Conservation (phyloP, 2,888 invertebrate species). For the Nezara viridula region DNA sequence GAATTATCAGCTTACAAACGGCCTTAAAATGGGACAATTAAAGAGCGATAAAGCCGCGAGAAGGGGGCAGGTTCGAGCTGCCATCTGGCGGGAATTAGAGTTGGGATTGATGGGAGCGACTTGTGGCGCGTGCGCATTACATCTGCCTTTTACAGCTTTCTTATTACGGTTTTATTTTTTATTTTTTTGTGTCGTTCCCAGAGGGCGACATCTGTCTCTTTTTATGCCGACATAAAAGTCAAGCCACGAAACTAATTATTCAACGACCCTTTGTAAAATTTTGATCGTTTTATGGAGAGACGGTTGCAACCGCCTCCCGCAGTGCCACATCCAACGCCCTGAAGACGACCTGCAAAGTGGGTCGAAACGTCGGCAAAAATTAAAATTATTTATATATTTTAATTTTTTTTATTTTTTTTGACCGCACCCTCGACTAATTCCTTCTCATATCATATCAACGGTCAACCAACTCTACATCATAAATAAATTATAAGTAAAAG, state of each 20-base stretch:
- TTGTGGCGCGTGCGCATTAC: neutral
- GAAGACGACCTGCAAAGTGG: too few species aligned
- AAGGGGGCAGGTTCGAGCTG: neutral
- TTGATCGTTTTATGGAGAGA: neutral
- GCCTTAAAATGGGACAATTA: neutral
- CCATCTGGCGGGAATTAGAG: neutral
- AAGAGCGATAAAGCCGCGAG: neutral
- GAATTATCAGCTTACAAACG: too few species aligned
- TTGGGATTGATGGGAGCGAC: neutral
- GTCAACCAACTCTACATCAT: too few species aligned
- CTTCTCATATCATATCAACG: too few species aligned
- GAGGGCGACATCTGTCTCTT: neutral
- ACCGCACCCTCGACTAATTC: too few species aligned
- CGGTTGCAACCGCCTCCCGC: too few species aligned
- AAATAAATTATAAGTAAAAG: too few species aligned
- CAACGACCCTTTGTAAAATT: neutral
- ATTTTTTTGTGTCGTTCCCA: neutral
- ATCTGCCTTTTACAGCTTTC: neutral
- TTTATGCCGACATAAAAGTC: neutral
- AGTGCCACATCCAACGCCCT: too few species aligned
- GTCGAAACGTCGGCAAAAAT: too few species aligned
- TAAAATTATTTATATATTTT: too few species aligned
- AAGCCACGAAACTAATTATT: neutral
- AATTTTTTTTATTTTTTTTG: too few species aligned
- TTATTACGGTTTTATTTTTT: neutral